phyloP scores from a whole-genome alignment of 2,888 invertebrate species.

The Automeris io region DNA sequence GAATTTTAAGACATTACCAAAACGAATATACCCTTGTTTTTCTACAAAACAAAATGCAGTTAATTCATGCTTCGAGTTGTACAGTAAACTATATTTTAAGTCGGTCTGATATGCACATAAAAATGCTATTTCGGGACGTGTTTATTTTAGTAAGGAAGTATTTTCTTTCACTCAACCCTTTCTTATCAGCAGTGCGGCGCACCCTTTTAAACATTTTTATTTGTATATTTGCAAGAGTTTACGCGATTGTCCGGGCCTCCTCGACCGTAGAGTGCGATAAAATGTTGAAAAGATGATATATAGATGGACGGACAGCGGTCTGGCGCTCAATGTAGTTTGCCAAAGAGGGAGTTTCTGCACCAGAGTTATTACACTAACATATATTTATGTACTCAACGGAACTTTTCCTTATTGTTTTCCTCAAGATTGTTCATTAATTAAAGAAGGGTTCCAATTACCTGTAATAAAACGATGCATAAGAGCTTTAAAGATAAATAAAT shows the following conservation, averaged over 20 bases:
- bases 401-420: too few relatives aligned
- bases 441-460: too few relatives aligned
- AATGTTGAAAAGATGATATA: slow-evolving; percentile 64
- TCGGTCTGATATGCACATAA: too few relatives aligned
- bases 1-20: too few relatives aligned
- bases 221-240: slow-evolving; percentile 36
- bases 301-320: slow-evolving; percentile 37
- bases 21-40: too few relatives aligned
- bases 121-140: background rate
- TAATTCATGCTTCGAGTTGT: too few relatives aligned
- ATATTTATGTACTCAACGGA: slow-evolving; percentile 1
- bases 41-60: too few relatives aligned
- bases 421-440: too few relatives aligned
- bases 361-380: background rate
- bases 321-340: slow-evolving; percentile 41
- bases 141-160: background rate
- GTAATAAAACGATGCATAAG: too few relatives aligned
- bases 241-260: slow-evolving; percentile 48
- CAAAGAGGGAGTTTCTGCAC: slow-evolving; percentile 23
- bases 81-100: too few relatives aligned
- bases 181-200: slow-evolving; percentile 22
- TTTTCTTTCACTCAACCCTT: slow-evolving; percentile 8
- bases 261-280: slow-evolving; percentile 54
- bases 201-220: slow-evolving; percentile 34
- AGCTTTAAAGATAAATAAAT: too few relatives aligned